Conservation (phyloP, 2,113 vertebrate genomes). For the Zosterops borbonicus region DNA sequence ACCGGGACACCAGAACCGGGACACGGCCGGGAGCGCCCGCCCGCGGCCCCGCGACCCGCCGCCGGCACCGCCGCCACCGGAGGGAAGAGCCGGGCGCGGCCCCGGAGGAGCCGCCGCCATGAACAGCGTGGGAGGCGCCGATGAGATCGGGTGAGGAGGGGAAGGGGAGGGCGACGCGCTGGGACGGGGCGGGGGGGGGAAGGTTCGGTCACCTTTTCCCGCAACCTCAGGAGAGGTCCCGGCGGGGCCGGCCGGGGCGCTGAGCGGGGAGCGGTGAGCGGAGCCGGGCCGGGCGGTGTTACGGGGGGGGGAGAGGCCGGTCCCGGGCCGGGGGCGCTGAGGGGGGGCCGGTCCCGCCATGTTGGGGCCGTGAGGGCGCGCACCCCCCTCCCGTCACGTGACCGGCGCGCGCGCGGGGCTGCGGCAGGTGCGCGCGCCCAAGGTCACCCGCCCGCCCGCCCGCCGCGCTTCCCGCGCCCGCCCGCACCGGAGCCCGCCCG, state of each 20-base stretch:
- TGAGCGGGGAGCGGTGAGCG: neutral
- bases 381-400: neutral
- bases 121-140: no score
- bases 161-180: no score
- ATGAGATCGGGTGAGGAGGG: no score
- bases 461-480: neutral
- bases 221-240: neutral
- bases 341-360: neutral
- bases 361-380: neutral
- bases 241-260: neutral
- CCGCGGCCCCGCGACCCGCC: no score
- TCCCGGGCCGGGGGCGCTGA: constrained; percentile 27
- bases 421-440: constrained; percentile 27
- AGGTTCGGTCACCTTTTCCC: no score
- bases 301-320: neutral
- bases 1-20: no score
- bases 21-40: no score
- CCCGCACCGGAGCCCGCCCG: neutral
- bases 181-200: no score
- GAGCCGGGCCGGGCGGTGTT: no score
- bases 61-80: no score
- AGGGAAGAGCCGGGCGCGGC: no score
- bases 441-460: constrained; percentile 34
- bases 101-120: no score
- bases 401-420: neutral